Conservation (phyloP, 2,888 invertebrate species). For the Noctua comes region DNA sequence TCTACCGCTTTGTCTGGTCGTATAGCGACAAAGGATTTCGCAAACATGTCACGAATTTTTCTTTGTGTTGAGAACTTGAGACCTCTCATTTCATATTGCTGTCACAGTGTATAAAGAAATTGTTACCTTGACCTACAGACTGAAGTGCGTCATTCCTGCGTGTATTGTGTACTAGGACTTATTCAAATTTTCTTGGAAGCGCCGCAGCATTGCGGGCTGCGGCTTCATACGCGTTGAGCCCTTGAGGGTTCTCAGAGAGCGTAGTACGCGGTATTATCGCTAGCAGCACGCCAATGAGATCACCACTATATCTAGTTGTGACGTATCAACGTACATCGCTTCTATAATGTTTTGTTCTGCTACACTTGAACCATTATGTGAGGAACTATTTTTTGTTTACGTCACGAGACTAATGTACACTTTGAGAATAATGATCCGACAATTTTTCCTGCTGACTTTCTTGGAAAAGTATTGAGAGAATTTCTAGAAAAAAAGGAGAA, state of each 20-base stretch:
- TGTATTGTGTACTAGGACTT: conserved; percentile 45
- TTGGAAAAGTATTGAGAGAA: conserved; percentile 4
- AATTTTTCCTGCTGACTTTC: conserved; percentile 9
- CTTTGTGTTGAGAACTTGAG: conserved; percentile 43
- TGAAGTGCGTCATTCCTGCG: conserved; percentile 53
- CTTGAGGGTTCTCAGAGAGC: conserved; percentile 69
- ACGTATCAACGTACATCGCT: conserved; percentile 77
- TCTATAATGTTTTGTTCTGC: conserved; percentile 70
- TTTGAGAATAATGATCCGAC: conserved; percentile 36
- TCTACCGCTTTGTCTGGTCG: conserved; percentile 31
- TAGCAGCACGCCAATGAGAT: conserved; percentile 81
- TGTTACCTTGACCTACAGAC: conserved; percentile 61
- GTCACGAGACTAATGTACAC: conserved; percentile 27
- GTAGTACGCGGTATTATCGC: conserved; percentile 73
- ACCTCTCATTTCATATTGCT: conserved; percentile 49
- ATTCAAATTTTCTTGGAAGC: conserved; percentile 62
- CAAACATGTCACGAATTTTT: conserved; percentile 44
- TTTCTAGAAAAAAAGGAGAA: conserved; percentile 8
- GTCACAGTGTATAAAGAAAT: conserved; percentile 55
- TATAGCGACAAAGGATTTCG: conserved; percentile 24
- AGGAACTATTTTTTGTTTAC: conserved; percentile 48
- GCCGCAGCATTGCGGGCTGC: conserved; percentile 11
- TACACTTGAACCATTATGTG: conserved; percentile 64
- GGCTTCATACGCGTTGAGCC: conserved; percentile 64
- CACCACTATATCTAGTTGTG: conserved; percentile 88